These are phyloP conservation scores for Sturmia bella DNA, from an alignment of 2,888 invertebrate genomes.

Conservation along the genomic window DNA sequence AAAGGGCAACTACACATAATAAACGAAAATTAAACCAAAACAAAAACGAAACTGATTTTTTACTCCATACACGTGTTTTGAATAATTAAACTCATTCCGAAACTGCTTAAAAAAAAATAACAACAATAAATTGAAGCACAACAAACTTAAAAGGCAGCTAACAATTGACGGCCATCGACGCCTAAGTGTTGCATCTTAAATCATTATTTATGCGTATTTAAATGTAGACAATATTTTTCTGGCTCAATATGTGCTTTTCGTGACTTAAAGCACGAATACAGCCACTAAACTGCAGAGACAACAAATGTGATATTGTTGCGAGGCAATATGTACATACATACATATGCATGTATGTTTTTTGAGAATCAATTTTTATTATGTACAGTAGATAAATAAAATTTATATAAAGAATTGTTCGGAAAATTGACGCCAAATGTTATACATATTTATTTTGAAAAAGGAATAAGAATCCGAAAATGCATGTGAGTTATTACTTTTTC, in stretches of 20 bases:
- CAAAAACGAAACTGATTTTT: slow-evolving; percentile 53
- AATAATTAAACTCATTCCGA: slow-evolving; percentile 49
- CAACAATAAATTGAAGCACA: slow-evolving; percentile 26
- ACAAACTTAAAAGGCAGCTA: slow-evolving; percentile 25
- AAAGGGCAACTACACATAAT: slow-evolving; percentile 37
- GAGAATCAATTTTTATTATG: neutral
- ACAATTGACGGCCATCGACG: slow-evolving; percentile 23
- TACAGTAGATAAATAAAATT: neutral
- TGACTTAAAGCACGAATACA: slow-evolving; percentile 11
- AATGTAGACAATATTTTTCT: slow-evolving; percentile 19
- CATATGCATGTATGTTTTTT: neutral
- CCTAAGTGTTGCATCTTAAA: slow-evolving; percentile 37
- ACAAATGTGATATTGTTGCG: neutral
- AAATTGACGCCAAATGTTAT: neutral
- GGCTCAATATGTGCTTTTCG: slow-evolving; percentile 2
- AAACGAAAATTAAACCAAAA: slow-evolving; percentile 23
- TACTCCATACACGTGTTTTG: slow-evolving; percentile 35
- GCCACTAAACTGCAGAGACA: neutral
- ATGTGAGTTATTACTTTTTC: too few relatives aligned
- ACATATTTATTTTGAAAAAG: too few relatives aligned
- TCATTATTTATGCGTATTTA: slow-evolving; percentile 24
- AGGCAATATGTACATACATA: neutral
- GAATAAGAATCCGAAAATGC: too few relatives aligned
- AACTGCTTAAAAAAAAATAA: slow-evolving; percentile 16
- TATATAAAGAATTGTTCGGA: neutral